Base-by-base conservation (phyloP, 2,888 invertebrate species). In the Diachrysia chrysitis region DNA sequence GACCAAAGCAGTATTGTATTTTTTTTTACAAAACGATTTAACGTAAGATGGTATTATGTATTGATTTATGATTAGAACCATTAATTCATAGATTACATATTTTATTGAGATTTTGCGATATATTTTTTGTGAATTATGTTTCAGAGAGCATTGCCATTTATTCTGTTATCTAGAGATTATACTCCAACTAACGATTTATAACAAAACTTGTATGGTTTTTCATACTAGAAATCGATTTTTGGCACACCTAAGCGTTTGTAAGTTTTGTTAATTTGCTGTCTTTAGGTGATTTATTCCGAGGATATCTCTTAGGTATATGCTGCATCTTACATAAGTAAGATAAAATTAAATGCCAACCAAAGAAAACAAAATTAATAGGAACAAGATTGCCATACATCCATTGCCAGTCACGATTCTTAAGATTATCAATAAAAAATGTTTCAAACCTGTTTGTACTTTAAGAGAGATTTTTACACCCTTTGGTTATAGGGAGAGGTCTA, bases 391-490 rank as follows among this genome's bases (percentile, higher is more conserved):
- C 14, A 48, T 64, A 17, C 16, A 61, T 58, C 61, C 64, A 73
- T 75, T 79, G 71, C 42, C 17, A 48, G 58, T 66, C 69, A 58
- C 65, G 62, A 54, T 67, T 51, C 66, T 62, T 72, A 58, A 71
- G 73, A 76, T 81, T 65, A 78, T 71, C 63, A 63, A 64, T 63
- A 76, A 71, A 60, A 78, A 80, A 71, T 69, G 61, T 60, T 73
- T 69, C 59, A 83, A 85, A 86, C 85, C 84, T 81, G 86, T 84
- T 84, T 81, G 69, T 79, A 72, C 74, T 77, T 69, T 21, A 55
- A 72, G 68, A 64, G 66, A 69, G 66, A 58, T 69, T 74, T 78
- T 78, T 68, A 71, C 81, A 82, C 78, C 85, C 83, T 79, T 83
- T 81, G 73, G 46, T 56, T 66, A 66, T 76, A 81, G 83, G 83